Conservation (phyloP, 2,797 vertebrate genomes). For the Picus viridis region DNA sequence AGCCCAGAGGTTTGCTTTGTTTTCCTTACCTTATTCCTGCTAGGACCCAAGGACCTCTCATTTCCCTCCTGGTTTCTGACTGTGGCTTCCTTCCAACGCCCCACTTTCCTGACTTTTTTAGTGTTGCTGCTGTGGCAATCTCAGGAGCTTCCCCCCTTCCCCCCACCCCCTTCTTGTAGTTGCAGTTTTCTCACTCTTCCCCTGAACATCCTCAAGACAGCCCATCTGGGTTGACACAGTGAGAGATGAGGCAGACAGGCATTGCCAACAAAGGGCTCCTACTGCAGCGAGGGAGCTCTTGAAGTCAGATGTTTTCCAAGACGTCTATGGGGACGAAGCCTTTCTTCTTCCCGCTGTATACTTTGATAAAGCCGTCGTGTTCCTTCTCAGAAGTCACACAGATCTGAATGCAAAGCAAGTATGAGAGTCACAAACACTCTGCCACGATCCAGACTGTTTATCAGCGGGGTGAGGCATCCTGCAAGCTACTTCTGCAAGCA, state of each 20-base stretch:
- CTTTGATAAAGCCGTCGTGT: constrained; percentile 89
- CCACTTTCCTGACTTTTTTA: constrained; percentile 4
- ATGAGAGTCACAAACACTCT: neutral
- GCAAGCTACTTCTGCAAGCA: neutral
- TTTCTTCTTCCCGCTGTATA: constrained; percentile 92
- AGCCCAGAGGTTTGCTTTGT: neutral
- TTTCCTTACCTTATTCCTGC: constrained; percentile 21
- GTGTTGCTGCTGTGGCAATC: constrained; percentile 42
- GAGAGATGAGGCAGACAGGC: constrained; percentile 70
- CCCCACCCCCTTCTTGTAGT: neutral
- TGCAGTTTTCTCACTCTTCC: constrained; percentile 61
- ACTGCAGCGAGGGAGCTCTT: constrained; percentile 30
- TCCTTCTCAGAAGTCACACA: constrained; percentile 91
- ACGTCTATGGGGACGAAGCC: constrained; percentile 91
- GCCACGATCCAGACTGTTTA: neutral
- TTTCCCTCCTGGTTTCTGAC: neutral
- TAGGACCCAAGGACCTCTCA: neutral
- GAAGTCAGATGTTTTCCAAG: constrained; percentile 90
- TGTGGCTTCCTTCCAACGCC: neutral
- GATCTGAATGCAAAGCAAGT: constrained; percentile 82
- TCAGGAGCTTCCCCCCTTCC: constrained; percentile 1
- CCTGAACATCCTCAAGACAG: constrained; percentile 66
- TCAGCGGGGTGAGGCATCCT: neutral
- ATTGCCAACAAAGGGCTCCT: constrained; percentile 58
- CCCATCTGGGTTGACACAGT: constrained; percentile 69